Evolutionary conservation across 2,113 vertebrate genomes (phyloP), one percentile per base, ranked within the genome.

Genomic region (Platysternon megacephalum): DNA sequence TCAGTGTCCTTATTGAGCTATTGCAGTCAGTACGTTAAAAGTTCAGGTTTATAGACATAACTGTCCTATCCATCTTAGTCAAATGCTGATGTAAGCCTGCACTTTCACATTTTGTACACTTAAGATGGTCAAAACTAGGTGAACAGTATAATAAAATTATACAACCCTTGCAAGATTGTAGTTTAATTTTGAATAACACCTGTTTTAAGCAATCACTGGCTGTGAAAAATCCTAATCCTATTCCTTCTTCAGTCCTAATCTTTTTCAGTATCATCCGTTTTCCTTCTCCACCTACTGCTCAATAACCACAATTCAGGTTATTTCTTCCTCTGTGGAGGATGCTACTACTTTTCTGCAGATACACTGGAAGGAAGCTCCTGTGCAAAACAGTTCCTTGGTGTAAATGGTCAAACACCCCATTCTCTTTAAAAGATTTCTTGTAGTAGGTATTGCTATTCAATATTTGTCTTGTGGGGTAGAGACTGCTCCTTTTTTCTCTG

Each of bases 121-220:
- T 11, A 2, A 12, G 7, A 32, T 26, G 3, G 21, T 8, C 1
- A 32, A 1, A 29, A 39, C 44, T 2, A 2, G 29, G 2, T 26
- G 49, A 51, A 7, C 0, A 21, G 14, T 58, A 0, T 2, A 65
- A 10, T 44, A 16, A 84, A 72, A 1, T 3, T 8, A 22, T 24
- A n/a, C 22, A 2, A 5, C 22, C 21, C 39, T 46, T 61, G 78
- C 46, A 32, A n/a, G 49, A 49, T 42, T 44, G 72, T n/a, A 17
- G n/a, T 1, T 35, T 65, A 16, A 55, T 82, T 82, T 68, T 48
- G 61, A 68, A 2, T 65, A 29, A 13, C 5, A 0, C 8, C 61
- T 85, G 16, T 53, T 46, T 42, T 35, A 65, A 49, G 13, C 5
- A 76, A 24, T 76, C 39, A 13, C 72, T 44, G 22, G 22, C 5